Base-by-base conservation (phyloP, 2,797 vertebrate species). In the Hemitrygon akajei region DNA sequence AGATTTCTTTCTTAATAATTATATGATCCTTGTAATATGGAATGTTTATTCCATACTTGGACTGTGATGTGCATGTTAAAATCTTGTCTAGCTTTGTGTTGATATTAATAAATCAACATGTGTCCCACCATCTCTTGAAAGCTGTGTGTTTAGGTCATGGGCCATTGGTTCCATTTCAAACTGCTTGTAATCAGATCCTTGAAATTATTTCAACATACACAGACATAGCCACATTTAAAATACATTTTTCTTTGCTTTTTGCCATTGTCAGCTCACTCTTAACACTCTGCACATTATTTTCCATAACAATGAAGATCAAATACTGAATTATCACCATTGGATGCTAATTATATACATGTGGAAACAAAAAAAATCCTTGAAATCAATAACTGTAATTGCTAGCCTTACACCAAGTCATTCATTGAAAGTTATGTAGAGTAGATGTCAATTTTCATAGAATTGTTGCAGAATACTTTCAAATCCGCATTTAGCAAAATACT, bases 81-180 rank as follows among this genome's bases (percentile, higher is more conserved):
- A n/a, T 86, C 58, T 58, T 86, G 58, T 56, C 7, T 63, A 58
- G 25, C 82, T n/a, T 27, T 63, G 82, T 63, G 27, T 60, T 60
- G 86, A 86, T 30, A 63, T 60, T 86, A 63, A 30, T 86, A 86
- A 86, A 86, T 86, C 82, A 86, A 86, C 58, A 60, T 30, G 58
- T 30, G 60, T 86, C 82, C 30, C 58, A 30, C 25, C 25, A 60
- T 63, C 58, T 5, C n/a, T 86, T 60, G 82, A 86, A 86, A 86
- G 58, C 27, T 86, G 58, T 60, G 82, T 86, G 25, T 60, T 86
- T 63, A 10, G 58, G 82, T 86, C 82, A 86, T 86, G 82, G 56
- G 82, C n/a, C 82, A 63, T 30, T 86, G 58, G 56, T 60, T 86
- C 82, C 60, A 86, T 86, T n/a, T 86, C 82, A 86, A 84, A 40